Evolutionary conservation across 2,888 invertebrate genomes (phyloP).

Genomic region (Neoascia interrupta): DNA sequence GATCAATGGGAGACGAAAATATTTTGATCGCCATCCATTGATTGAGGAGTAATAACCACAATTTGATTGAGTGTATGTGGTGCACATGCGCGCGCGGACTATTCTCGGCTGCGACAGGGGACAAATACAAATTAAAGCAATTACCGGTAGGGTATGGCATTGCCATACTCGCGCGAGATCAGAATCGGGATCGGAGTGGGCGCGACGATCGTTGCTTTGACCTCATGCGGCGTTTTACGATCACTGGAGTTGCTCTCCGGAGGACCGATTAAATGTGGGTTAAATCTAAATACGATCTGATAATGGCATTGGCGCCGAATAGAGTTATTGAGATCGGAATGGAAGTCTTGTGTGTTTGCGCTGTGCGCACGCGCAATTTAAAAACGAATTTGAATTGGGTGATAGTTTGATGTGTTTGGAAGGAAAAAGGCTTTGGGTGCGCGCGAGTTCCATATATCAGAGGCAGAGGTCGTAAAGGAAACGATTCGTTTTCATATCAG

Average conservation of each 20-base stretch:
- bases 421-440: too few relatives aligned
- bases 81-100: constrained; percentile 36
- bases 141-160: constrained; percentile 43
- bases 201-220: constrained; percentile 40
- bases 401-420: too few relatives aligned
- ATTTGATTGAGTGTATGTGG: constrained; percentile 64
- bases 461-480: too few relatives aligned
- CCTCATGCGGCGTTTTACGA: constrained; percentile 55
- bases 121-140: constrained; percentile 69
- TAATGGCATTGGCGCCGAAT: constrained; percentile 64
- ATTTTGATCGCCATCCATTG: constrained; percentile 61
- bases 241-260: constrained; percentile 33
- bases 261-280: constrained; percentile 64
- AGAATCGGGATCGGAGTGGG: constrained; percentile 47
- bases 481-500: too few relatives aligned
- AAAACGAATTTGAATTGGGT: constrained; percentile 38
- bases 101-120: constrained; percentile 56
- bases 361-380: constrained; percentile 21
- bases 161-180: neutral
- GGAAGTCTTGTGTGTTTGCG: neutral
- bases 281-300: constrained; percentile 65
- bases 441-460: too few relatives aligned
- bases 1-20: constrained; percentile 64
- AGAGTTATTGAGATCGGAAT: constrained; percentile 40
- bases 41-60: constrained; percentile 61